Conservation (phyloP, 2,888 invertebrate genomes). For the Emesis furor region DNA sequence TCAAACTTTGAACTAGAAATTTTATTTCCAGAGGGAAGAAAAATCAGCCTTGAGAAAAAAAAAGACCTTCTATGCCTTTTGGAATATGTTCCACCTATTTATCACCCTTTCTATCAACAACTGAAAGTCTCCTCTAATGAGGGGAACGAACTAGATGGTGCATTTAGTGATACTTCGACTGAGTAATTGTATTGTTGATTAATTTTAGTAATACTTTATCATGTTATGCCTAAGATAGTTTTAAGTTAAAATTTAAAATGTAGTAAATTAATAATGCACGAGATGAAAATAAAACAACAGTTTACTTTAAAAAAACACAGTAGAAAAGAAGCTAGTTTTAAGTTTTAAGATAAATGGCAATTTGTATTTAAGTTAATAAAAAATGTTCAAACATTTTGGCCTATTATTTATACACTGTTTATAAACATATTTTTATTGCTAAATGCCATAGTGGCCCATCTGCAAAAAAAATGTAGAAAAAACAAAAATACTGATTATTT, state of each 20-base stretch:
- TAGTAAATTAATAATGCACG: background rate
- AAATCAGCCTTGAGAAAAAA: slow-evolving; percentile 32
- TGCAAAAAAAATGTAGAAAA: slow-evolving; percentile 33
- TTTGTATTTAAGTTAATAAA: too few relatives aligned
- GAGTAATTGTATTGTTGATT: background rate
- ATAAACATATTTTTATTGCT: background rate
- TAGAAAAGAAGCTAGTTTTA: background rate
- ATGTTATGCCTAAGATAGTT: background rate
- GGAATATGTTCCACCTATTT: slow-evolving; percentile 34
- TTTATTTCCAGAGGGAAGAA: slow-evolving; percentile 32
- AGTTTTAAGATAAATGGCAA: too few relatives aligned
- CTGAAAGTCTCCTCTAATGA: slow-evolving; percentile 23
- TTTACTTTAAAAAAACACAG: slow-evolving; percentile 18
- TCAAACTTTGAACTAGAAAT: slow-evolving; percentile 2
- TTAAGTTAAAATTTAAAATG: too few relatives aligned
- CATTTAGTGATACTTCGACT: background rate
- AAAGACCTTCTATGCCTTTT: slow-evolving; percentile 31
- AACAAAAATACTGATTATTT: slow-evolving; percentile 37
- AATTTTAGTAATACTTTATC: background rate
- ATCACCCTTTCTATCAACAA: slow-evolving; percentile 37
- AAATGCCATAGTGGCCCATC: slow-evolving; percentile 37
- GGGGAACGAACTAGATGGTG: slow-evolving; percentile 7
- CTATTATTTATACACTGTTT: slow-evolving; percentile 16
- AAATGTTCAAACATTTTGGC: too few relatives aligned
- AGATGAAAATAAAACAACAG: too few relatives aligned